These are phyloP conservation scores for Megalopta genalis DNA, from an alignment of 1,140 invertebrate genomes.

Conservation along the genomic window DNA sequence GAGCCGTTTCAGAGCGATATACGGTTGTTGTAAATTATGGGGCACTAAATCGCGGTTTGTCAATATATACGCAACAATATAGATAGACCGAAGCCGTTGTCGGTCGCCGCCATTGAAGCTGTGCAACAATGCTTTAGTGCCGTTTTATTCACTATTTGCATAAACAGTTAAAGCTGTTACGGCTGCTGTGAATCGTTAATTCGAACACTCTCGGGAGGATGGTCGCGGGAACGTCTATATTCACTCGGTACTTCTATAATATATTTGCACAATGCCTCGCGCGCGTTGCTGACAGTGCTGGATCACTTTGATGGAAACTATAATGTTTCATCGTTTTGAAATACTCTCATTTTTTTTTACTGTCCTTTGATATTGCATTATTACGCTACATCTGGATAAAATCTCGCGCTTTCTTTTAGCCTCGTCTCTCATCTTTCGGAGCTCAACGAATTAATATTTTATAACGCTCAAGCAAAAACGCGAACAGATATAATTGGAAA, in stretches of 20 bases:
- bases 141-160: slow-evolving; percentile 11
- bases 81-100: slow-evolving; percentile 16
- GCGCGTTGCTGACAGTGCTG: too few species aligned
- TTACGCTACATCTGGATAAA: too few species aligned
- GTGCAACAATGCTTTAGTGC: neutral
- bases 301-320: too few species aligned
- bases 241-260: neutral
- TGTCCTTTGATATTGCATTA: too few species aligned
- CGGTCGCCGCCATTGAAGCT: neutral
- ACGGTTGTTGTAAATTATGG: slow-evolving; percentile 31
- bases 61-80: slow-evolving; percentile 15
- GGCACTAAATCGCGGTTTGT: slow-evolving; percentile 33
- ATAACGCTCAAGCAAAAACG: too few species aligned
- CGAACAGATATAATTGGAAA: too few species aligned
- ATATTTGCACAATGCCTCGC: too few species aligned
- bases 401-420: too few species aligned
- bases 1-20: slow-evolving; percentile 32
- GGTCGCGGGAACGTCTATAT: neutral
- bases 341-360: too few species aligned
- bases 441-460: too few species aligned
- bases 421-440: too few species aligned
- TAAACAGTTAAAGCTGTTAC: slow-evolving; percentile 1
- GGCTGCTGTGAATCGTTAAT: neutral
- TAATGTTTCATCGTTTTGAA: too few species aligned
- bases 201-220: neutral